Percentiles rank a stretch among this genome's conserved stretches.
Conservation (phyloP, 2,888 invertebrate species). For the Rhagophthalmus giganteus region DNA sequence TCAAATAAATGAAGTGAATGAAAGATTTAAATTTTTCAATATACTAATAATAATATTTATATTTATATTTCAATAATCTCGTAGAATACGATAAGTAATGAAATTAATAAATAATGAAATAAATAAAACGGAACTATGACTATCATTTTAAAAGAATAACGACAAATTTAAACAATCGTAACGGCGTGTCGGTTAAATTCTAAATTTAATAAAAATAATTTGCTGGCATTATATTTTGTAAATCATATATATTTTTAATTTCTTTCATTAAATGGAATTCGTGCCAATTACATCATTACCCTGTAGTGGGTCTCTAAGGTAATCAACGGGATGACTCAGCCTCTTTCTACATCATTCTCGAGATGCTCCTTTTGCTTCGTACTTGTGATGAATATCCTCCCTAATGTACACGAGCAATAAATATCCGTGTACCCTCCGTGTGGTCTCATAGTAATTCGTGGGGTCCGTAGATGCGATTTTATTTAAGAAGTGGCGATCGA, state of each 20-base stretch:
- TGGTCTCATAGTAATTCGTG: constrained; percentile 32
- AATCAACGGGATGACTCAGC: constrained; percentile 27
- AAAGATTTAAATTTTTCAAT: too few species aligned
- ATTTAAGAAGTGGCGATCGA: constrained; percentile 50
- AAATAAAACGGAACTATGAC: background rate
- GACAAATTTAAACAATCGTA: too few species aligned
- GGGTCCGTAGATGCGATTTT: constrained; percentile 41
- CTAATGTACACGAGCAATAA: constrained; percentile 52
- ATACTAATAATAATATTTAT: too few species aligned
- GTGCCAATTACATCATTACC: constrained; percentile 6
- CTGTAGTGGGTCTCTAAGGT: constrained; percentile 23
- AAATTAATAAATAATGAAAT: too few species aligned
- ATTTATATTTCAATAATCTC: too few species aligned
- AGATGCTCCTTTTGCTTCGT: constrained; percentile 40
- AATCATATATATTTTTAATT: background rate
- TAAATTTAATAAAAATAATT: too few species aligned
- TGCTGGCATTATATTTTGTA: background rate
- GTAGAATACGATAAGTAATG: too few species aligned
- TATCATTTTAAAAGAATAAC: background rate
- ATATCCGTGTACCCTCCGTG: constrained; percentile 42
- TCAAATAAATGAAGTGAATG: too few species aligned
- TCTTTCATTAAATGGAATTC: constrained; percentile 1
- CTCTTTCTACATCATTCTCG: constrained; percentile 31
- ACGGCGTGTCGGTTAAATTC: too few species aligned
- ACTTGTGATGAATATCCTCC: constrained; percentile 49